These are phyloP conservation scores for Drosophila tanythrix DNA, from an alignment of 2,888 invertebrate species.

Conservation along the genomic window DNA sequence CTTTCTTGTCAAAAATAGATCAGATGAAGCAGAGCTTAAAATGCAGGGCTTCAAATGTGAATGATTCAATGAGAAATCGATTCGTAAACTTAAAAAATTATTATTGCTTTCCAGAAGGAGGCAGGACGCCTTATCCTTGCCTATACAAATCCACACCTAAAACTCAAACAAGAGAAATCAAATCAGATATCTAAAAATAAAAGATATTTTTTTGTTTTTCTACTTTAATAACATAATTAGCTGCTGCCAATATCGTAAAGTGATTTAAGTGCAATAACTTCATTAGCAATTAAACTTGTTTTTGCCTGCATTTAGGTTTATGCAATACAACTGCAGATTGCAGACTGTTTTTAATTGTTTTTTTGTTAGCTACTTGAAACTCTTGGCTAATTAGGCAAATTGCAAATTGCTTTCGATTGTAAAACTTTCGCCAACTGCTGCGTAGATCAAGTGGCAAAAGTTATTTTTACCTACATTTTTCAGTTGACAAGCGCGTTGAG, in stretches of 20 bases:
- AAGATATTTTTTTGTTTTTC: neutral
- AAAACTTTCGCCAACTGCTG: slow-evolving; percentile 51
- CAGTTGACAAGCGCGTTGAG: slow-evolving; percentile 53
- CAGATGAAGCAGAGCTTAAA: neutral
- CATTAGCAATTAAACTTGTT: neutral
- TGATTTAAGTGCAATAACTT: neutral
- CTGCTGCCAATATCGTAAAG: neutral
- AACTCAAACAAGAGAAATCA: neutral
- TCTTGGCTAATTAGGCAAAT: slow-evolving; percentile 66
- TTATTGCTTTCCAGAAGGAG: too few species aligned
- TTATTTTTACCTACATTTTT: slow-evolving; percentile 38
- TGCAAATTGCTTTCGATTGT: slow-evolving; percentile 51
- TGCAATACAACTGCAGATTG: slow-evolving; percentile 1
- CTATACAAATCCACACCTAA: rapidly evolving
- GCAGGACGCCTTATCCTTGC: neutral
- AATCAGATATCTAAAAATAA: neutral
- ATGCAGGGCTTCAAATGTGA: neutral
- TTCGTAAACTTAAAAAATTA: neutral
- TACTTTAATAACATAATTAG: neutral
- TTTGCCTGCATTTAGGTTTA: neutral
- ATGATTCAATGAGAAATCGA: neutral
- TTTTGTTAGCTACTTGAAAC: neutral
- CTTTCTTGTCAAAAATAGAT: rapidly evolving
- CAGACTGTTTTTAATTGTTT: neutral
- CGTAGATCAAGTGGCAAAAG: slow-evolving; percentile 58